Percentiles rank a stretch among this genome's conserved stretches.
phyloP scores from a whole-genome alignment of 2,113 vertebrate species.

The Seriola aureovittata region DNA sequence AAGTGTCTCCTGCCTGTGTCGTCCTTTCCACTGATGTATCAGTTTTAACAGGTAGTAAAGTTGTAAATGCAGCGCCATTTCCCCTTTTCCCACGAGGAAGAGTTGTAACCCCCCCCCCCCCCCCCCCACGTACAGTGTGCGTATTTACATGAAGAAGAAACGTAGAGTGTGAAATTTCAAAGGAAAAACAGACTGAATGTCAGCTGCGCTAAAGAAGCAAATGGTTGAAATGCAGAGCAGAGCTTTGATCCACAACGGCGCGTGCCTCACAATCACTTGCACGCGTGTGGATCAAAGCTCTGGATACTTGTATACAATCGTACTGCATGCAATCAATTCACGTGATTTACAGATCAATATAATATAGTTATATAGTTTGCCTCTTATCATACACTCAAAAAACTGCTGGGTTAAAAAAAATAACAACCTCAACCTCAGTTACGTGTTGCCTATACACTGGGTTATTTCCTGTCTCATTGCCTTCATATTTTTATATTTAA shows the following conservation, averaged over 20 bases:
- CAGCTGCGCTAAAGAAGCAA: too few species aligned
- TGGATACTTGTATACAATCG: background rate
- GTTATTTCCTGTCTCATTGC: too few species aligned
- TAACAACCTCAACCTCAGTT: too few species aligned
- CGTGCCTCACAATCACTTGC: background rate
- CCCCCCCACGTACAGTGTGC: too few species aligned
- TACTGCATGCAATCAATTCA: too few species aligned
- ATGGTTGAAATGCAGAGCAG: too few species aligned
- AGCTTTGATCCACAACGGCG: background rate
- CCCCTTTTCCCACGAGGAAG: slow-evolving; percentile 47
- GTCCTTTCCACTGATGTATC: slow-evolving; percentile 1
- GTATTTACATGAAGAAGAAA: too few species aligned
- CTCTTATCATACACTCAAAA: background rate
- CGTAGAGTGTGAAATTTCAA: too few species aligned
- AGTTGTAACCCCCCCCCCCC: background rate
- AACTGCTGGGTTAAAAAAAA: too few species aligned
- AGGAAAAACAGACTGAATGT: too few species aligned
- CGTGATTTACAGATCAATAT: background rate
- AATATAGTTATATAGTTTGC: background rate
- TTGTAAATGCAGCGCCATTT: slow-evolving; percentile 24
- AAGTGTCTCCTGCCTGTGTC: background rate
- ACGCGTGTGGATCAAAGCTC: slow-evolving; percentile 2
- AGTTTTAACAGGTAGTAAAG: slow-evolving; percentile 52
- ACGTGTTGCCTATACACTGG: too few species aligned
- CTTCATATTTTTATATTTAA: too few species aligned